Evolutionary conservation across 2,797 vertebrate species (phyloP), one percentile per base, ranked within the genome.

Genomic region (Nothura maculosa): DNA sequence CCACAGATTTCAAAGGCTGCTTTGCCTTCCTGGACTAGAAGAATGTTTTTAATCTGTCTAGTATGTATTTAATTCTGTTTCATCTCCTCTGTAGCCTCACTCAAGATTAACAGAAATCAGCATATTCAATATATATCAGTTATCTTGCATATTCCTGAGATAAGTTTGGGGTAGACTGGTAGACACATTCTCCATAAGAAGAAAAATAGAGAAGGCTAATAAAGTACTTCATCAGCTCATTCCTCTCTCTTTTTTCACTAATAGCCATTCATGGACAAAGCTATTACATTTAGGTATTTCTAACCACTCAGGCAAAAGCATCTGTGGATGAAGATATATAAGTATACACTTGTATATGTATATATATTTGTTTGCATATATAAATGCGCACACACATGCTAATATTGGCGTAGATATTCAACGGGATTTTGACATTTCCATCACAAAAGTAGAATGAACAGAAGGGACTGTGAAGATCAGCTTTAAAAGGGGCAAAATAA

Each of bases 1-100:
- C 94, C 72, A 96, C 84, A 55, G 95, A 87, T 88, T 90, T 95
- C 85, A 96, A 94, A 94, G 91, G 72, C 72, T 88, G 57, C 45
- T 77, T 73, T 0, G 0, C 9, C 6, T 70, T 74, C 30, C 68
- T 84, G 47, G 60, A 61, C 48, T 43, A 96, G 81, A 74, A 19
- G 0, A 40, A 87, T 25, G 60, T 66, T 69, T 87, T 81, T 95
- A 87, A 74, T 96, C 94, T 94, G 61, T 72, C 73, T 66, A 34
- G 20, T 69, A 66, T 47, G 72, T 40, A 48, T 72, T 85, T 90
- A 96, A 94, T 94, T 72, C 78, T 87, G 57, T 78, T 45, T 90
- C 76, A 72, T 75, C 45, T 89, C 40, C 67, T 85, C 22, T 25
- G 27, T 3, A 88, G 81, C 54, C 81, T 75, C 88, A 90, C 57